A percentile compares a stretch with the other conserved stretches of the same genome.
Evolutionary conservation across 1,140 invertebrate genomes (phyloP).

Genomic region (Formica selysi): DNA sequence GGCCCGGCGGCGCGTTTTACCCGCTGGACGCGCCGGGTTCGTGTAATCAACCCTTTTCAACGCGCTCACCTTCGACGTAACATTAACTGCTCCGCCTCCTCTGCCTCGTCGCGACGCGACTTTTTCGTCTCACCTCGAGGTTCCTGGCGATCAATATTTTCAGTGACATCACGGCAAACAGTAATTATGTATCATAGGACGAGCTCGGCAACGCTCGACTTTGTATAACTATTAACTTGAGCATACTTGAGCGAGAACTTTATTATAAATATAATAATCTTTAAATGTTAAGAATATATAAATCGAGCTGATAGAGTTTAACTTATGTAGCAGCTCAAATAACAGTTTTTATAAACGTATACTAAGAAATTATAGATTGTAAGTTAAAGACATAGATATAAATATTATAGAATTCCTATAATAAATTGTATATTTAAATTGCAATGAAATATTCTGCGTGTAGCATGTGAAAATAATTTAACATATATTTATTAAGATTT

Average conservation of each 20-base stretch:
- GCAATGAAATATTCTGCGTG: neutral
- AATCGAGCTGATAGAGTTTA: neutral
- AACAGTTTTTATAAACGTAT: neutral
- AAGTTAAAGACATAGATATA: neutral
- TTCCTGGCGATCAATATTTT: constrained; percentile 68
- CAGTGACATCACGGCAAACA: constrained; percentile 51
- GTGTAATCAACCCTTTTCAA: constrained; percentile 87
- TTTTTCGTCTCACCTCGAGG: constrained; percentile 64
- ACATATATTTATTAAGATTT: neutral
- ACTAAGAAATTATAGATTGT: neutral
- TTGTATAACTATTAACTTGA: neutral
- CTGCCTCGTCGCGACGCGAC: constrained; percentile 52
- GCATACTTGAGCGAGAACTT: neutral
- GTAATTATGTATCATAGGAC: constrained; percentile 9
- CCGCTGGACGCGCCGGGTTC: constrained; percentile 84
- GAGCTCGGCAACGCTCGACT: neutral
- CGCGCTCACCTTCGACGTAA: constrained; percentile 83
- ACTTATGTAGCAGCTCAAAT: neutral
- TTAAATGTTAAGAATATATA: neutral
- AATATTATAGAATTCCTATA: neutral
- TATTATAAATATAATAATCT: neutral
- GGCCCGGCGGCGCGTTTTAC: constrained; percentile 78
- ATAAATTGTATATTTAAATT: neutral
- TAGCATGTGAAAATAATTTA: neutral
- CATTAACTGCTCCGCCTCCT: constrained; percentile 58